A percentile compares a stretch with the other conserved stretches of the same genome.
Evolutionary conservation across 2,113 vertebrate genomes (phyloP).

Genomic region (Neolamprologus caudopunctatus): DNA sequence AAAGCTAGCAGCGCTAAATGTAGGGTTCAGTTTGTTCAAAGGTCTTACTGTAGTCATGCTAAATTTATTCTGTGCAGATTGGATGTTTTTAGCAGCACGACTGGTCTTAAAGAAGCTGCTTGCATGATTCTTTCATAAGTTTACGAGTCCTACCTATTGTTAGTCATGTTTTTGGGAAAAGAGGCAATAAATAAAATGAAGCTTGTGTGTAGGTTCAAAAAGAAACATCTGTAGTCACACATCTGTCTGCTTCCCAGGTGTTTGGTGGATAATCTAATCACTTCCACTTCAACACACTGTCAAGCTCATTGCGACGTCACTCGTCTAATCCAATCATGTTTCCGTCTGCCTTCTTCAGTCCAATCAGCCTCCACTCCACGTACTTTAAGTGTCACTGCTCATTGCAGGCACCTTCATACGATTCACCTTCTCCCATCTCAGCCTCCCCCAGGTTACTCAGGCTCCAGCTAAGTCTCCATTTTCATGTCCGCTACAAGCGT

Average conservation of each 20-base stretch:
- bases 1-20: not conserved
- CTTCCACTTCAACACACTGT: not conserved
- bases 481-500: not conserved
- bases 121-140: not conserved
- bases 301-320: not conserved
- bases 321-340: not conserved
- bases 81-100: not conserved
- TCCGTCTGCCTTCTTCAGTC: rapidly evolving
- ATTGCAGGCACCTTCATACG: not conserved
- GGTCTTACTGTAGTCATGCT: not conserved
- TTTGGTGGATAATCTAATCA: not conserved
- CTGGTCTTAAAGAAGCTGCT: not conserved
- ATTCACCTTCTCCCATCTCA: not conserved
- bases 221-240: not conserved
- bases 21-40: not conserved
- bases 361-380: not conserved
- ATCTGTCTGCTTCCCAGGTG: not conserved
- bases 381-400: not conserved
- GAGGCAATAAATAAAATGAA: not conserved
- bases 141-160: not conserved
- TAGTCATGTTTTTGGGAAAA: not conserved
- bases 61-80: not conserved
- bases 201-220: not conserved
- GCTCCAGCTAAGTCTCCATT: not conserved
- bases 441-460: not conserved